Evolutionary conservation across 2,888 invertebrate genomes (phyloP).

Genomic region (Myopa testacea): DNA sequence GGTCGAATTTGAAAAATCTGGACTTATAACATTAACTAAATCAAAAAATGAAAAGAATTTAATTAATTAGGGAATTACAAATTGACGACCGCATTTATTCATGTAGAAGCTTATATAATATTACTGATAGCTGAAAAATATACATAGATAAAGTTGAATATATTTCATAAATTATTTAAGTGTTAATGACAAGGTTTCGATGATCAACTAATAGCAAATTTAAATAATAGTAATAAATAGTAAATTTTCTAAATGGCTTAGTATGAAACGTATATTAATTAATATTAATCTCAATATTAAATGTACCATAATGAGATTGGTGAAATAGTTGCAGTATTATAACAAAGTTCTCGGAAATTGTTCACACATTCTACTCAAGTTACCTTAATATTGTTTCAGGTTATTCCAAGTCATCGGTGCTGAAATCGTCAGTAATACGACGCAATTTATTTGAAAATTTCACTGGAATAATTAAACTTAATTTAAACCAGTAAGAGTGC

Average conservation of each 20-base stretch:
- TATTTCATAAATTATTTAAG: slow-evolving; percentile 1
- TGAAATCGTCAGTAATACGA: too few relatives aligned
- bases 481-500: too few relatives aligned
- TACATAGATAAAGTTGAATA: background rate
- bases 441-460: too few relatives aligned
- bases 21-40: slow-evolving; percentile 64
- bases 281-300: too few relatives aligned
- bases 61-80: background rate
- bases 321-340: too few relatives aligned
- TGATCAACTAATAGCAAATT: background rate
- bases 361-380: too few relatives aligned
- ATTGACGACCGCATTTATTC: background rate
- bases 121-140: background rate
- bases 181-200: slow-evolving; percentile 23
- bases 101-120: background rate
- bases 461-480: too few relatives aligned
- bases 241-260: background rate
- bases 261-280: too few relatives aligned
- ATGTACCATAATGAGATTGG: too few relatives aligned
- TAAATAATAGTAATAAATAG: background rate
- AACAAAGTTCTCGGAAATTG: too few relatives aligned
- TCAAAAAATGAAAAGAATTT: background rate
- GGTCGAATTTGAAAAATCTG: slow-evolving; percentile 83
- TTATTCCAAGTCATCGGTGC: too few relatives aligned
- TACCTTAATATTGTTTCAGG: too few relatives aligned